These are phyloP conservation scores for Eulemur rufifrons DNA, from an alignment of 2,113 vertebrate species.

Conservation along the genomic window DNA sequence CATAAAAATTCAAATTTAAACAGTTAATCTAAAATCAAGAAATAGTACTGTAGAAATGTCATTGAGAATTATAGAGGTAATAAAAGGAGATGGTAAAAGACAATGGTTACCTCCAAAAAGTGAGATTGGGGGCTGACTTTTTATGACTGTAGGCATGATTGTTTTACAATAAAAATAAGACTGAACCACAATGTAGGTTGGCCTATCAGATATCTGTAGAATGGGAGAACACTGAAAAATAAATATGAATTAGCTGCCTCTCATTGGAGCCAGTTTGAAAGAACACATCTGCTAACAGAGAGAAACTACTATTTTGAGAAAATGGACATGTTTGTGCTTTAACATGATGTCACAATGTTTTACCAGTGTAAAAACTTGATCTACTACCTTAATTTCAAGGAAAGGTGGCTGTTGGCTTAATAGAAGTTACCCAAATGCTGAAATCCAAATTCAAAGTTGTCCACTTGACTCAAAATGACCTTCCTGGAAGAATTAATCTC, in stretches of 20 bases:
- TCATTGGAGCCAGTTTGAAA: neutral
- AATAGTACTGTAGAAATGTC: neutral
- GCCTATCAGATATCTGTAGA: neutral
- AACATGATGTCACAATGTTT: neutral
- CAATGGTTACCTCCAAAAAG: neutral
- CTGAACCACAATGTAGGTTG: neutral
- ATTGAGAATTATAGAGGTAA: neutral
- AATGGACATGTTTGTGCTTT: neutral
- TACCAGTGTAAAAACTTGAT: neutral
- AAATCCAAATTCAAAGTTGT: conserved; percentile 48
- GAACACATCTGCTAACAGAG: neutral
- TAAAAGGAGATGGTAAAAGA: conserved; percentile 15
- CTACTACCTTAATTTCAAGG: conserved; percentile 18
- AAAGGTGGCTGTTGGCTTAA: neutral
- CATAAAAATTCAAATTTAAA: conserved; percentile 20
- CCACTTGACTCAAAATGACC: conserved; percentile 29
- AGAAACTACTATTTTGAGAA: conserved; percentile 37
- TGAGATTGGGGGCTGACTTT: neutral
- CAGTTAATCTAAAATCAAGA: conserved; percentile 7
- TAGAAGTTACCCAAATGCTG: neutral
- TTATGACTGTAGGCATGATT: neutral
- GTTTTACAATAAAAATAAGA: conserved; percentile 25
- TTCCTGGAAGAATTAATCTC: conserved; percentile 57
- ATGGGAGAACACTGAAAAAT: neutral
- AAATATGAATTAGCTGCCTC: neutral